Base-by-base conservation (phyloP, 2,797 vertebrate genomes). In the Etheostoma nigrum region DNA sequence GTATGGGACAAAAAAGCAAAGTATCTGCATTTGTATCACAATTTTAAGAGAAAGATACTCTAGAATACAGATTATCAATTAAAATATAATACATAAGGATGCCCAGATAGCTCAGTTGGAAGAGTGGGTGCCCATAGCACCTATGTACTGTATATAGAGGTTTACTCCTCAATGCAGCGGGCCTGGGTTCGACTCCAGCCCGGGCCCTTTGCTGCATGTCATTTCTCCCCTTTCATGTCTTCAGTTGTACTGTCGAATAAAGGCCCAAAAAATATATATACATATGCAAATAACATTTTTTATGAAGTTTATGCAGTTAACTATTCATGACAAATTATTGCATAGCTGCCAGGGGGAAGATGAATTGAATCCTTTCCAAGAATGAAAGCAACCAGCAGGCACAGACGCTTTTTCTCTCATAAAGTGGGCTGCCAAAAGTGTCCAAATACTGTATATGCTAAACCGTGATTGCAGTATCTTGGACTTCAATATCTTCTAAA, bases 401-500 rank as follows among this genome's bases (percentile, higher is more conserved):
- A 66, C 44, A 83, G 61, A 74, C 49, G 52, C 19, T 62, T 76
- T 61, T 78, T 44, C 48, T 49, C 65, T 55, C 73, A 66, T 62
- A 66, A 57, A 4, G 2, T 5, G 8, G n/a, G n/a, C 49, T 78
- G 60, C 72, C 76, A 86, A 75, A 60, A 79, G 68, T 6, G 63
- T 73, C 72, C 14, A 75, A 78, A 77, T 82, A 23, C 21, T 23
- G 21, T 23, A 68, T 80, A 65, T 74, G 66, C 65, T 74, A 74
- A 73, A 82, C 55, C 2, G 1, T 84, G 82, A 78, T 65, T 75
- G 36, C 52, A 69, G 19, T 52, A 68, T 63, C 60, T 81, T 52
- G 36, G 63, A 81, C 62, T 83, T 76, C 25, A 75, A 59, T 77
- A 60, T 76, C 60, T 72, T 80, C 58, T 69, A 57, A 78, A 86